Evolutionary conservation across 2,113 vertebrate genomes (phyloP).

Genomic region (Alouatta palliata): DNA sequence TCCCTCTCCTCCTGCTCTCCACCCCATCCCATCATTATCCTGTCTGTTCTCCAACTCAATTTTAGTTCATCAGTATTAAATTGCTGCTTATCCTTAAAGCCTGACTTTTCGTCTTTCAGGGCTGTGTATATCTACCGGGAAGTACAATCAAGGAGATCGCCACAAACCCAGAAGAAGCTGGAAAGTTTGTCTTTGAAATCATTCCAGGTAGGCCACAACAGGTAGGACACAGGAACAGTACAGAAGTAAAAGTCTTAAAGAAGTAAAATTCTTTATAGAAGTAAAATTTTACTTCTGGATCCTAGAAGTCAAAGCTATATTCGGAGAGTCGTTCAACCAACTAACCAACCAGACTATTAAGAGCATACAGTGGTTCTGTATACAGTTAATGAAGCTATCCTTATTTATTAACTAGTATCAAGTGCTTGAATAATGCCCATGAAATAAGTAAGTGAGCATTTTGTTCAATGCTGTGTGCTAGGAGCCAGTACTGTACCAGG

Average conservation of each 20-base stretch:
- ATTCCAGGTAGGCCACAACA: slow-evolving; percentile 89
- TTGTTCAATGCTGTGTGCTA: not conserved
- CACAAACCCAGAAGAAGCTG: slow-evolving; percentile 89
- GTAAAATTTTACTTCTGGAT: not conserved
- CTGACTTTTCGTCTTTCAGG: slow-evolving; percentile 83
- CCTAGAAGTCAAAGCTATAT: not conserved
- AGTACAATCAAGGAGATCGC: slow-evolving; percentile 91
- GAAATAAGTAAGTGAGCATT: not conserved
- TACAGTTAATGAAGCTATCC: not conserved
- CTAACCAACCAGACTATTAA: not conserved
- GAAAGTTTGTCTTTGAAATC: slow-evolving; percentile 95
- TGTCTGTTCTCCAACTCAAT: not conserved
- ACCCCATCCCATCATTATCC: not conserved
- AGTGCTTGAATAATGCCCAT: not conserved
- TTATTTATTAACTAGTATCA: not conserved
- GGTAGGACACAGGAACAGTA: not conserved
- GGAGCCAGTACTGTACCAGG: not conserved
- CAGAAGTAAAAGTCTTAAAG: too few relatives aligned
- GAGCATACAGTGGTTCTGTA: not conserved
- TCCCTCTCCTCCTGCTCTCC: not conserved
- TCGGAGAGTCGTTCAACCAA: not conserved
- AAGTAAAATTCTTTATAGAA: too few relatives aligned
- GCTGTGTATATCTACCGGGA: slow-evolving; percentile 89
- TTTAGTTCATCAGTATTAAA: not conserved
- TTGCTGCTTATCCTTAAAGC: not conserved